Evolutionary conservation across 2,113 vertebrate genomes (phyloP), one percentile per base, ranked within the genome.

Genomic region (Leucopsar rothschildi): DNA sequence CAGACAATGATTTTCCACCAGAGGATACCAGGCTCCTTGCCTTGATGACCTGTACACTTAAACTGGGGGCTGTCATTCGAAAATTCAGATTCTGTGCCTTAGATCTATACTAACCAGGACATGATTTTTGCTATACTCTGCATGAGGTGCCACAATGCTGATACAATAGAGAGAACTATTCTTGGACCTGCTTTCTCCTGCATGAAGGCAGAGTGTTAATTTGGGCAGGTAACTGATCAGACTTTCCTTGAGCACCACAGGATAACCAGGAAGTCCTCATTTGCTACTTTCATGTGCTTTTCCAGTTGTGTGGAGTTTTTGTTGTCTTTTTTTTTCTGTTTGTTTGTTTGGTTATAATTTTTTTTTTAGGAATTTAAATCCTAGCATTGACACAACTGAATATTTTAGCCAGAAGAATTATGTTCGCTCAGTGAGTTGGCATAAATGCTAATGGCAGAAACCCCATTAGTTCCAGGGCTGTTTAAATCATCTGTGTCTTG

Each of bases 391-490:
- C 20, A 73, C 15, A 50, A 53, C 27, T 44, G 49, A 63, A 33
- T 71, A 28, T 84, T 88, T 93, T 80, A 76, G 19, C 23, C 20
- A 29, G 40, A 82, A 82, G 39, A 71, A 24, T 82, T 72, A 73
- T 72, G 28, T 61, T 83, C 15, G 35, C 20, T 50, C 13, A 3
- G 22, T 53, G 72, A 83, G 66, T 33, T 90, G 57, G 44, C 22
- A 12, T 56, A 69, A 90, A 61, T 53, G 29, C n/a, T 81, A 70
- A 50, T 72, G 33, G 44, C 61, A 92, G 83, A 71, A 39, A 6
- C 25, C 49, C 64, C 19, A 45, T 84, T 95, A 65, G 29, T 72
- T 94, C 47, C 50, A 60, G 63, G 33, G 24, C n/a, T 84, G 29
- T 52, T 20, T 80, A 60, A 91, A 60, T 53, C 21, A 52, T 63